Evolutionary conservation across 2,888 invertebrate genomes (phyloP), one percentile per base, ranked within the genome.

Genomic region (Athrips mouffetella): DNA sequence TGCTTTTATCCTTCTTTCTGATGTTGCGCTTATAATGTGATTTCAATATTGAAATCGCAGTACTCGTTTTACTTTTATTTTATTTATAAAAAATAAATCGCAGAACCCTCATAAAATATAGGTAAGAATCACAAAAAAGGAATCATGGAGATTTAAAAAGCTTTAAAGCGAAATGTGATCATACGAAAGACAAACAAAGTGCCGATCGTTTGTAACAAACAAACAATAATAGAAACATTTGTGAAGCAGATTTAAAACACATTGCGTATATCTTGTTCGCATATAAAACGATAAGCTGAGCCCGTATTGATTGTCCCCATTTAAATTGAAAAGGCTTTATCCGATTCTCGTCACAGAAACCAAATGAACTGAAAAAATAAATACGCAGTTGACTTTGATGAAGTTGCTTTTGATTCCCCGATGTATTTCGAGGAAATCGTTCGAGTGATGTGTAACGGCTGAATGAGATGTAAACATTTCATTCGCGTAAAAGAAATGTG

Each of bases 241-340:
- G 75, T 78, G 72, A 68, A 65, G 75, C 73, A 76, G 76, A 80
- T 82, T 84, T 80, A 76, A 81, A 81, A 80, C 74, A 75, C 73
- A 74, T 74, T 65, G 64, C 69, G 75, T 80, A 73, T 69, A 76
- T 80, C 78, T 79, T 74, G 71, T 76, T 71, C 70, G 67, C 67
- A 69, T 69, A 80, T 80, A 80, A 82, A 70, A 76, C 76, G 76
- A 78, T 78, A 81, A 80, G 73, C 78, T 67, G 56, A 62, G 70
- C 68, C 76, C 44, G 21, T 82, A 82, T 84, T 80, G 82, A 83
- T 83, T 79, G 80, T 79, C 60, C 60, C 76, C 70, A 76, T 81
- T 83, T 77, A 77, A 81, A 81, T 78, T 80, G 76, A 78, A 79
- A 76, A 72, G 67, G 72, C 60, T 64, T 64, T 68, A 75, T 77